Evolutionary conservation across 2,888 invertebrate species (phyloP), one percentile per base, ranked within the genome.

Genomic region (Agrotis puta): DNA sequence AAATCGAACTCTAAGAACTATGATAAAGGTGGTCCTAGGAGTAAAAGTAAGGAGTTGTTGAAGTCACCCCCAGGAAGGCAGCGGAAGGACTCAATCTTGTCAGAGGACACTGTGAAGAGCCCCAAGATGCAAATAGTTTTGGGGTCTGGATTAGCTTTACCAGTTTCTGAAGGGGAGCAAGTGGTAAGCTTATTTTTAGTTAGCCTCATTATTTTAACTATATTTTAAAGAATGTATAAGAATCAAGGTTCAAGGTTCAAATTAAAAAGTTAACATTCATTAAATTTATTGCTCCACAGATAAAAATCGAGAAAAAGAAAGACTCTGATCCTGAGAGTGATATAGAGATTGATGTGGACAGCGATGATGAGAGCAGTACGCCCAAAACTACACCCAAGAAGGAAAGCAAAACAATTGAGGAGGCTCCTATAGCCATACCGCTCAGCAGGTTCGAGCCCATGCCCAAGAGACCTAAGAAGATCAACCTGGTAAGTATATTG

Each of bases 261-360:
- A 56, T 56, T 2, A n/a, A 33, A 33, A 33, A 13, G 5, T 18
- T 45, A 20, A 20, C 2, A 53, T 45, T 13, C 1, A 68, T 16
- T 2, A 39, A 33, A 48, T 13, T 14, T 20, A 50, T 24, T 39
- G 4, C 2, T 45, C 2, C 20, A 13, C 82, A 96, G 96, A 96
- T 96, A 78, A 96, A 96, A 92, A 94, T 96, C 66, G 95, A 95
- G 77, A 96, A 96, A 85, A 94, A 94, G 70, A 93, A 94, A 79
- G 93, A 94, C 58, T 93, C 94, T 0, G 96, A 96, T 43, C 91
- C 94, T 65, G 96, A 96, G 20, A 96, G 96, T 88, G 97, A 97
- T 82, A 94, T 97, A 80, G 97, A 97, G 71, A 93, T 97, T 77
- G 97, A 97, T 74, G 91, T 97, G 79, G 97, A 97, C 85, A 96